These are phyloP conservation scores for Amiota minor DNA, from an alignment of 2,888 invertebrate genomes.

Conservation along the genomic window DNA sequence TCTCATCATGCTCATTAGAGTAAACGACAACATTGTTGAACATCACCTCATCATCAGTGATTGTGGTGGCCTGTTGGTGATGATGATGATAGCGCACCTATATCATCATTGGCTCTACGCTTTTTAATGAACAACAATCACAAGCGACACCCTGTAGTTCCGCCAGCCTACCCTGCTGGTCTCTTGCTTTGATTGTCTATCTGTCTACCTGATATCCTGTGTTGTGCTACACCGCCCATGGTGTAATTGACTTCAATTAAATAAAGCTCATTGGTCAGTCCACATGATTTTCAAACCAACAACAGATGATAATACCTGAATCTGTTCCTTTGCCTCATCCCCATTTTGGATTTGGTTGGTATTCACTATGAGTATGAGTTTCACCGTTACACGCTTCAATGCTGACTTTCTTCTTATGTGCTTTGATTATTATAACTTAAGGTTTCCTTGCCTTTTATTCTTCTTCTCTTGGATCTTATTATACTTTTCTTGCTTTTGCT, in stretches of 20 bases:
- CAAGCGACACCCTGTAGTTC: too few species aligned
- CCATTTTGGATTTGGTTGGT: neutral
- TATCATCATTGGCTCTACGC: too few species aligned
- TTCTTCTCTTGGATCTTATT: conserved; percentile 16
- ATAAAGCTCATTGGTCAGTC: conserved; percentile 53
- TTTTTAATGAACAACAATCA: too few species aligned
- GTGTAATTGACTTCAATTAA: conserved; percentile 72
- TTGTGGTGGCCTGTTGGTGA: too few species aligned
- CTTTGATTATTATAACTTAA: conserved; percentile 1
- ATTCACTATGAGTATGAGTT: too few species aligned
- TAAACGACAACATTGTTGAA: neutral
- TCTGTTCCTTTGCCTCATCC: neutral
- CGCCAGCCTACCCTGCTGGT: conserved; percentile 20
- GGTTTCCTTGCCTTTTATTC: neutral
- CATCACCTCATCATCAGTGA: neutral
- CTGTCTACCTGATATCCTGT: conserved; percentile 35
- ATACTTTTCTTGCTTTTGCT: conserved; percentile 45
- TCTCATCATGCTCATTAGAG: conserved; percentile 21
- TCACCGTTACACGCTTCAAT: too few species aligned
- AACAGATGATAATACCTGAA: too few species aligned
- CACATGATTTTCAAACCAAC: neutral
- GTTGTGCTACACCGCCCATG: conserved; percentile 51
- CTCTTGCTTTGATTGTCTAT: conserved; percentile 35
- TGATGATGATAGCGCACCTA: too few species aligned
- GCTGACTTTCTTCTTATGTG: too few species aligned